phyloP scores from a whole-genome alignment of 1,140 invertebrate genomes.

The Aricia agestis region DNA sequence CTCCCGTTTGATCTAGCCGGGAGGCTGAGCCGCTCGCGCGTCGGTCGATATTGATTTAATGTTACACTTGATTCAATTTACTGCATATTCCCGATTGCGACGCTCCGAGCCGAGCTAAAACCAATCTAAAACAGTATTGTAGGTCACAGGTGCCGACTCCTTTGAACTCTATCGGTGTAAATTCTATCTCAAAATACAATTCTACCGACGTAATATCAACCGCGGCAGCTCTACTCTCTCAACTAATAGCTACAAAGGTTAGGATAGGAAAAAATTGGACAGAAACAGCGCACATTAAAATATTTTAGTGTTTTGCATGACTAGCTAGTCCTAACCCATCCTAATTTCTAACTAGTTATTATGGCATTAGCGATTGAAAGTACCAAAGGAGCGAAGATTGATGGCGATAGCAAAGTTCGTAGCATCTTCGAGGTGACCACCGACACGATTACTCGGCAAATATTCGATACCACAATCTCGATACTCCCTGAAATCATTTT shows the following conservation, averaged over 20 bases:
- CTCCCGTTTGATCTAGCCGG: conserved; percentile 21
- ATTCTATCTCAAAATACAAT: too few species aligned
- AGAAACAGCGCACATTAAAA: too few species aligned
- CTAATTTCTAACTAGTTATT: background rate
- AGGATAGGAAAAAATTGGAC: too few species aligned
- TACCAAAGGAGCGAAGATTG: background rate
- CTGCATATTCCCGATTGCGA: background rate
- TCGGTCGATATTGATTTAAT: conserved; percentile 4
- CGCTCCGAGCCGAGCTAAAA: background rate
- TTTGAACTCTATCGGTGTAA: too few species aligned
- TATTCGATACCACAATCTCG: background rate
- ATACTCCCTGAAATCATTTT: background rate
- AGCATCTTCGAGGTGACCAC: background rate
- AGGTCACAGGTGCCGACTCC: too few species aligned
- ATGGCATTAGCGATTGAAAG: background rate
- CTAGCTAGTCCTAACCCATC: background rate
- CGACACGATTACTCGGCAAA: background rate
- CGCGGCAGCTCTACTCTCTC: too few species aligned
- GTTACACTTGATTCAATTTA: background rate
- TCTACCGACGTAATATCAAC: too few species aligned
- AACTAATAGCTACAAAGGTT: too few species aligned
- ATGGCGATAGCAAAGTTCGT: background rate
- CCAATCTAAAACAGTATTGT: background rate
- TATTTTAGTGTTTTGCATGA: too few species aligned
- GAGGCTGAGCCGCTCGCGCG: background rate